Percentiles rank a stretch among this genome's conserved stretches.
Conservation (phyloP, 1,140 invertebrate genomes). For the Neodiprion virginianus region DNA sequence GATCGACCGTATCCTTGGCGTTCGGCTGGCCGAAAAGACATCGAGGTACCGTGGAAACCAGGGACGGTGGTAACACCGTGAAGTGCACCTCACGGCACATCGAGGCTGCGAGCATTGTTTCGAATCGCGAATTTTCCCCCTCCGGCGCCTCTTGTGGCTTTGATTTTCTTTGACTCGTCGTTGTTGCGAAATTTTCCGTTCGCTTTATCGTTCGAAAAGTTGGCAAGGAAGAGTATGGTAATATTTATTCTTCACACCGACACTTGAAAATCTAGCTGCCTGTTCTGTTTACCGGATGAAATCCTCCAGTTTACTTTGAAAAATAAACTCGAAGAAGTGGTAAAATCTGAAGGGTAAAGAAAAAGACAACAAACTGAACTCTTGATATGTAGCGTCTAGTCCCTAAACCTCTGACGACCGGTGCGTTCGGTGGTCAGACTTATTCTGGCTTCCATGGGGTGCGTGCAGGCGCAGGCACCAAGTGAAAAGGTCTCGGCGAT, state of each 20-base stretch:
- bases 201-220: neutral
- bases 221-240: neutral
- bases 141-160: neutral
- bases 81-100: conserved; percentile 53
- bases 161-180: neutral
- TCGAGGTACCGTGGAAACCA: conserved; percentile 50
- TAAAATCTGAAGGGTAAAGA: no score
- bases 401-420: neutral
- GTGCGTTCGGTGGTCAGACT: conserved; percentile 38
- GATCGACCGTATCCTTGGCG: conserved; percentile 49
- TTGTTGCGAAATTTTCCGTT: neutral
- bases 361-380: no score
- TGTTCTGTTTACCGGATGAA: neutral
- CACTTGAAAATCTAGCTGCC: conserved; percentile 15
- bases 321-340: no score
- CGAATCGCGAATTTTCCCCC: conserved; percentile 9
- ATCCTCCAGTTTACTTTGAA: no score
- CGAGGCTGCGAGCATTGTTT: conserved; percentile 51
- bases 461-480: neutral
- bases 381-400: neutral
- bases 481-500: conserved; percentile 2
- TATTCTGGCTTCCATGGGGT: conserved; percentile 35
- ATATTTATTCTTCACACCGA: neutral
- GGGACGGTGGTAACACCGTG: conserved; percentile 40
- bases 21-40: conserved; percentile 54